Evolutionary conservation across 1,140 invertebrate species (phyloP).

Genomic region (Leptinotarsa lineolata): DNA sequence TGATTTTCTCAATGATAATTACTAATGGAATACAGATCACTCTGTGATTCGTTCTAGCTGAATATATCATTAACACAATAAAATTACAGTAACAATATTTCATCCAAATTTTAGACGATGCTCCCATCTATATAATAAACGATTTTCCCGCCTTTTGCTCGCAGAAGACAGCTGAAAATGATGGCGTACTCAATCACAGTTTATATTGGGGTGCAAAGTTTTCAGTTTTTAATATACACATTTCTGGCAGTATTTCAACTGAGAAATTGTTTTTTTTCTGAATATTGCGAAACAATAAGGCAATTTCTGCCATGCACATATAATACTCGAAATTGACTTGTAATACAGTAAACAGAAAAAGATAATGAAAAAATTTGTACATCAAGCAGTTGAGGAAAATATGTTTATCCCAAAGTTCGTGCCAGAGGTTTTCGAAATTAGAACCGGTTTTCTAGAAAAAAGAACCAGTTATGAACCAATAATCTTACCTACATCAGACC

Average conservation of each 20-base stretch:
- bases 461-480: too few species aligned
- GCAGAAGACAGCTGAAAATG: constrained; percentile 4
- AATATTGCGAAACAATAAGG: neutral
- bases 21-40: too few species aligned
- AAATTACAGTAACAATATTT: neutral
- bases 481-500: too few species aligned
- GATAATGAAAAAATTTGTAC: too few species aligned
- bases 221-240: constrained; percentile 6
- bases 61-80: too few species aligned
- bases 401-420: too few species aligned
- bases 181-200: neutral
- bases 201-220: neutral
- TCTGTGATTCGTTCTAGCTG: too few species aligned
- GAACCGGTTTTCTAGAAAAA: too few species aligned
- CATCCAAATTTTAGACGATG: neutral
- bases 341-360: neutral
- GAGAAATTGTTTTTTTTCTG: neutral
- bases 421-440: too few species aligned
- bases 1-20: too few species aligned
- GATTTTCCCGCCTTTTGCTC: constrained; percentile 2
- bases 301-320: neutral
- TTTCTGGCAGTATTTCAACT: neutral
- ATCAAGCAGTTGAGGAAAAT: too few species aligned
- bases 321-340: neutral
- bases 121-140: neutral